Evolutionary conservation across 2,113 vertebrate species (phyloP).

Genomic region (crab-eating macaque (Macaca fascicularis)): T2T-MFA8v1.1 NC_088375.1:221574001-221574500

Average conservation of each 20-base stretch:
- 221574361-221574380: not conserved
- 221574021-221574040: not conserved
- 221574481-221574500: not conserved
- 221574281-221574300: not conserved
- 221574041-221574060: not conserved
- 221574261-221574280: not conserved
- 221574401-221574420: not conserved
- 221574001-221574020: not conserved
- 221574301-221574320: not conserved
- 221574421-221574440: slow-evolving; percentile 19
- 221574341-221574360: not conserved
- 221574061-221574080: not conserved
- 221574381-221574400: not conserved
- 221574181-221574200: not conserved
- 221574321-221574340: slow-evolving; percentile 19
- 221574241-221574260: not conserved
- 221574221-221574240: not conserved
- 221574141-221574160: not conserved
- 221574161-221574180: not conserved
- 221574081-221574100: not conserved
- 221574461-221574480: not conserved
- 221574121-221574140: not conserved
- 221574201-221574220: not conserved
- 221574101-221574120: not conserved
- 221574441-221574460: not conserved